Evolutionary conservation across 2,797 vertebrate species (phyloP), one percentile per base, ranked within the genome.

Genomic region (Aulostomus chinensis): DNA sequence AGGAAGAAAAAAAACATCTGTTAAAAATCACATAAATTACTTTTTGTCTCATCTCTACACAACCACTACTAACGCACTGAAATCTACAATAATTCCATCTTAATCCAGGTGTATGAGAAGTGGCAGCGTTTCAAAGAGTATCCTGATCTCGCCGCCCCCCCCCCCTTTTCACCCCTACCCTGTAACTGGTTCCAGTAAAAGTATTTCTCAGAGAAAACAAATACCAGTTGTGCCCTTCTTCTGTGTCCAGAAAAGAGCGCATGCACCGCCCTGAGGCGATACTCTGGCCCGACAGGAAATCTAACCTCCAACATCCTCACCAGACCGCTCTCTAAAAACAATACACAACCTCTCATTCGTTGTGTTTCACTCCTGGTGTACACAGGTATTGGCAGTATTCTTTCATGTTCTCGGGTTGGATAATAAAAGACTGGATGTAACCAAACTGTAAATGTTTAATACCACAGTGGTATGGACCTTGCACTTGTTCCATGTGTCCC

Each of bases 191-290:
- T 69, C 71, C 68, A 75, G 73, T 55, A 17, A 81, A n/a, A 78
- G 49, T 26, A 31, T 66, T 72, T 72, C 56, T 48, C 58, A 0
- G 53, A 69, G 76, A 82, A 83, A 86, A 84, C 75, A 84, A 86
- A 86, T 63, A 81, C 56, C 83, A 86, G 73, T 85, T 71, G 61
- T 86, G 76, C 52, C 67, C 81, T 82, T 82, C 72, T 78, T 80
- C 76, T 76, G 74, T 29, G 64, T 82, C 84, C 84, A 83, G 61
- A 79, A 59, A 73, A 79, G 52, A 55, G 83, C 75, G 80, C 80
- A 61, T 48, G n/a, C 58, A 53, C 56, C 50, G 76, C 76, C 86
- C 79, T 21, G 1, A 52, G 85, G 86, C 78, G 51, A 52, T 6
- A 45, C 71, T 78, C 64, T 71, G 60, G 37, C 66, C 77, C 43